These are phyloP conservation scores for Umimayanthus kanabou DNA, from an alignment of 92 coral and sea anemone species.

Conservation along the genomic window DNA sequence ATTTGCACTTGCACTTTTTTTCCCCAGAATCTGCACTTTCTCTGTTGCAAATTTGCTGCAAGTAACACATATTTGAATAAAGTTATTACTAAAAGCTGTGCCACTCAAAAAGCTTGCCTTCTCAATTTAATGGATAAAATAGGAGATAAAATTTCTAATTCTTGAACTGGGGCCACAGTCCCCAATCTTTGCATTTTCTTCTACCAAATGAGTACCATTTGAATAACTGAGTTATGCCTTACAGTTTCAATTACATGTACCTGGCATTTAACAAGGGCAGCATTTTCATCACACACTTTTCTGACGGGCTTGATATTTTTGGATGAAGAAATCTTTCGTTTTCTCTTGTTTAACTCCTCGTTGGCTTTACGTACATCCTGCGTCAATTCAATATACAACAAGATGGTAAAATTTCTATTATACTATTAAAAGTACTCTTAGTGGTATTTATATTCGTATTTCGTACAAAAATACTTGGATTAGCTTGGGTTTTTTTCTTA, in stretches of 20 bases:
- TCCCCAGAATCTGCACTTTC: too few species aligned
- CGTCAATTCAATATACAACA: neutral
- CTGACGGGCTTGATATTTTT: constrained; percentile 54
- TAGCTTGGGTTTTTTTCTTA: too few species aligned
- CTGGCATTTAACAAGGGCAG: constrained; percentile 88
- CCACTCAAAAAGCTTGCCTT: too few species aligned
- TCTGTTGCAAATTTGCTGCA: too few species aligned
- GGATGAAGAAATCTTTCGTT: constrained; percentile 45
- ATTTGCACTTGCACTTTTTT: too few species aligned
- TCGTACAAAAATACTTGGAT: neutral
- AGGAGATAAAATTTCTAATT: too few species aligned
- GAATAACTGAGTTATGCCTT: neutral
- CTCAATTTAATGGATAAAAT: too few species aligned
- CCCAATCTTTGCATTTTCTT: neutral
- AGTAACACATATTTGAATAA: too few species aligned
- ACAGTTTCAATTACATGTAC: constrained; percentile 67
- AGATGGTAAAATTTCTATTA: neutral
- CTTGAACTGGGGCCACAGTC: neutral
- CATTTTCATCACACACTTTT: constrained; percentile 80
- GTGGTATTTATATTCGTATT: neutral
- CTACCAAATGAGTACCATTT: too few species aligned
- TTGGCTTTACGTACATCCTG: constrained; percentile 86
- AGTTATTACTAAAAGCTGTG: too few species aligned
- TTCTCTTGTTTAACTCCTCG: constrained; percentile 73
- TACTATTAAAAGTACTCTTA: neutral